These are phyloP conservation scores for Acrobasis consociella DNA, from an alignment of 2,888 invertebrate species.

Conservation along the genomic window DNA sequence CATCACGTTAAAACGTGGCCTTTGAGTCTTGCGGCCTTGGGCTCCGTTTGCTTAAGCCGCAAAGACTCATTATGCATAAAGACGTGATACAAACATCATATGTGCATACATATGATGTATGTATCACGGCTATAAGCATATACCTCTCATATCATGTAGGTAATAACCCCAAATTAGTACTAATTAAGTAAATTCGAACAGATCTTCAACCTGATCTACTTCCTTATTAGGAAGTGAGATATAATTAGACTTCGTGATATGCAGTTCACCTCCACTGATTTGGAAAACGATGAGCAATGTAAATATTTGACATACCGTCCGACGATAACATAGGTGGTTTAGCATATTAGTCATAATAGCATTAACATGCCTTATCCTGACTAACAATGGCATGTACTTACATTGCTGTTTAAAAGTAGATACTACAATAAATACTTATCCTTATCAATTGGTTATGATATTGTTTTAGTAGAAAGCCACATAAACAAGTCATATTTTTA, in stretches of 20 bases:
- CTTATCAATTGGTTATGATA: neutral
- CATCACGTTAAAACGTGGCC: too few species aligned
- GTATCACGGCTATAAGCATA: too few species aligned
- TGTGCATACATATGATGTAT: too few species aligned
- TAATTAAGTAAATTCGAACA: neutral
- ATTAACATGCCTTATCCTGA: neutral
- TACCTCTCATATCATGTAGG: too few species aligned
- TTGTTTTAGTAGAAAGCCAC: neutral
- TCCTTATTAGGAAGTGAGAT: neutral
- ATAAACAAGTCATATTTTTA: too few species aligned
- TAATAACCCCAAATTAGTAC: neutral
- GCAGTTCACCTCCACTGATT: neutral
- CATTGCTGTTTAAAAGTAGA: neutral
- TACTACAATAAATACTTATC: neutral
- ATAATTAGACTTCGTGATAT: too few species aligned
- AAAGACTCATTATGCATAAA: too few species aligned
- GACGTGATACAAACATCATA: too few species aligned
- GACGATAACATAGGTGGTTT: slow-evolving; percentile 10
- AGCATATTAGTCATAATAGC: slow-evolving; percentile 16
- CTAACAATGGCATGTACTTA: slow-evolving; percentile 9
- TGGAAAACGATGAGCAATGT: neutral
- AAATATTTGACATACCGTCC: neutral
- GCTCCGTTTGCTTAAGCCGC: too few species aligned
- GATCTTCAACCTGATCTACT: neutral
- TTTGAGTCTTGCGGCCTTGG: too few species aligned